A percentile compares a stretch with the other conserved stretches of the same genome.
Evolutionary conservation across 2,797 vertebrate species (phyloP).

Genomic region (Rhynchotus rufescens): DNA sequence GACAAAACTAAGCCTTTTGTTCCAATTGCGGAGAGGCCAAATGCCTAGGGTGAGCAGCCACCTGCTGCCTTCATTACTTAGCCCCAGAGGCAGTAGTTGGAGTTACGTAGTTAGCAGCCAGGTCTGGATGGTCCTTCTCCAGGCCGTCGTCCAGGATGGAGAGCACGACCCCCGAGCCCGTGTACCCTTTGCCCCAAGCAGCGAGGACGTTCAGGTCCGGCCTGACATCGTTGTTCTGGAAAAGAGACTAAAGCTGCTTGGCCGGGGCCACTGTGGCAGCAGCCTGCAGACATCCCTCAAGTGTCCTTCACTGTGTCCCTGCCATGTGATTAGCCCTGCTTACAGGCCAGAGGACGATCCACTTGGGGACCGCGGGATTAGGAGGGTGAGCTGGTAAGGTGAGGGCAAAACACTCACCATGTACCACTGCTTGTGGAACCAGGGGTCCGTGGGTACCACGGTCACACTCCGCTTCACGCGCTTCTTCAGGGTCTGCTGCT

Average conservation of each 20-base stretch:
- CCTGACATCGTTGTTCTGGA: constrained; percentile 74
- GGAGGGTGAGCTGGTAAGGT: neutral
- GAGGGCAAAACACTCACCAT: constrained; percentile 68
- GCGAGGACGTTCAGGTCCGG: constrained; percentile 85
- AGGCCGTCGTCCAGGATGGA: constrained; percentile 90
- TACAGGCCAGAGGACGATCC: accelerated
- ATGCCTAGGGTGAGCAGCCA: neutral
- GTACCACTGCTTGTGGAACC: constrained; percentile 85
- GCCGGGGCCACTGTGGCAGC: neutral
- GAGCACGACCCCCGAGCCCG: constrained; percentile 87
- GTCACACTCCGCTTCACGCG: constrained; percentile 43
- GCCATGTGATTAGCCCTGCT: constrained; percentile 27
- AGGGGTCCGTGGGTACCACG: constrained; percentile 77
- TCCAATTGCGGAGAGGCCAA: neutral
- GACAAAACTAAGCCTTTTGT: neutral
- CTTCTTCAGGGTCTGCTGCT: constrained; percentile 78
- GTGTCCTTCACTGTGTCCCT: neutral
- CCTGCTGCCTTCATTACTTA: accelerated
- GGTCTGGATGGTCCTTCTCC: constrained; percentile 90
- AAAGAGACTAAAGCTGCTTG: neutral
- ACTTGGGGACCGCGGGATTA: neutral
- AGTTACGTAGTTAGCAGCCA: constrained; percentile 88
- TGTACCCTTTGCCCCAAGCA: constrained; percentile 89
- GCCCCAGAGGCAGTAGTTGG: neutral
- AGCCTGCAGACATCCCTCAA: accelerated